phyloP scores from a whole-genome alignment of 2,888 invertebrate genomes.

The Drosophila mulleri region DNA sequence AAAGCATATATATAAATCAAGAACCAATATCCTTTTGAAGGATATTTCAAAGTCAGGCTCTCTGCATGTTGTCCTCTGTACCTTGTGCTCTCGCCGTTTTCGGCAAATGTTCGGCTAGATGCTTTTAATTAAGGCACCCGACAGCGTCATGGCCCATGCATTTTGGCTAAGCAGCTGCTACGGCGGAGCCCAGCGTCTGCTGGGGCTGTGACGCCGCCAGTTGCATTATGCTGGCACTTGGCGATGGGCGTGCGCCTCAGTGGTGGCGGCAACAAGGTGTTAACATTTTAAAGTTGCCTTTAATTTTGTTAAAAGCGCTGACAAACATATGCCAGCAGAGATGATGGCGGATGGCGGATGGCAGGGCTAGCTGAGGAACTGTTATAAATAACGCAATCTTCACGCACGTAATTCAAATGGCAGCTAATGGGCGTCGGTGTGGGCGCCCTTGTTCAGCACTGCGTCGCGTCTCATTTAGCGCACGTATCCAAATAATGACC shows the following conservation, averaged over 20 bases:
- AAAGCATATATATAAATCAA: neutral
- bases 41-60: neutral
- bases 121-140: slow-evolving; percentile 73
- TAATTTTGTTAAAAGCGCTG: slow-evolving; percentile 65
- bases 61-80: too few relatives aligned
- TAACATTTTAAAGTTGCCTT: slow-evolving; percentile 73
- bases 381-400: slow-evolving; percentile 81
- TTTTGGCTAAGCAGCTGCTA: slow-evolving; percentile 17
- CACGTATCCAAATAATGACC: slow-evolving; percentile 83
- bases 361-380: slow-evolving; percentile 6
- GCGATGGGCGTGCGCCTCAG: slow-evolving; percentile 13
- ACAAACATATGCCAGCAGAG: slow-evolving; percentile 44
- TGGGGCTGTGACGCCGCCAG: slow-evolving; percentile 1
- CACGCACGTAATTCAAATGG: slow-evolving; percentile 80
- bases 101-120: slow-evolving; percentile 44
- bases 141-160: slow-evolving; percentile 65
- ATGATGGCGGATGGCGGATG: neutral
- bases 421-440: slow-evolving; percentile 55
- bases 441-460: slow-evolving; percentile 7
- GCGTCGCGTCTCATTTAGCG: slow-evolving; percentile 81
- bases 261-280: slow-evolving; percentile 63
- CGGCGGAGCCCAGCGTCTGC: neutral
- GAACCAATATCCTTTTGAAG: neutral
- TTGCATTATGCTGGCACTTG: slow-evolving; percentile 49
- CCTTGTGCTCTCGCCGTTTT: slow-evolving; percentile 25